A percentile compares a stretch with the other conserved stretches of the same genome.
Conservation (phyloP, 2,888 invertebrate genomes). For the Steromphala cineraria region DNA sequence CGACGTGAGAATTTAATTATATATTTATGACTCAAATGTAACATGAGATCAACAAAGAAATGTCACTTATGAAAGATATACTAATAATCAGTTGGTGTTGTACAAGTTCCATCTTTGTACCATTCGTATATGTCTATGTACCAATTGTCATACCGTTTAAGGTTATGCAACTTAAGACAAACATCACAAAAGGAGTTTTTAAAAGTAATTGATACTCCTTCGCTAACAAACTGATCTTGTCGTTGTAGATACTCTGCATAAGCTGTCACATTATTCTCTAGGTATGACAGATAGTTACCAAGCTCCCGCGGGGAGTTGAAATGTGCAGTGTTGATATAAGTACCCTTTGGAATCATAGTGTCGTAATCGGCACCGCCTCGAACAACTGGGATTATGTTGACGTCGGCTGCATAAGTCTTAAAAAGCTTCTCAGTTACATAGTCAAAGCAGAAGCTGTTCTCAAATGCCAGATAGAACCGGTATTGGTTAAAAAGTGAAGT, state of each 20-base stretch:
- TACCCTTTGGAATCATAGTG: neutral
- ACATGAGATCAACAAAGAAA: too few species aligned
- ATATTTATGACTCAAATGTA: too few species aligned
- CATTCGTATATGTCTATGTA: neutral
- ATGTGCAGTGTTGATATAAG: neutral
- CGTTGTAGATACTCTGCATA: neutral
- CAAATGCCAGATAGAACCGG: neutral
- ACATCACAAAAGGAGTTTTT: neutral
- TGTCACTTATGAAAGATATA: too few species aligned
- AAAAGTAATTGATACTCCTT: neutral
- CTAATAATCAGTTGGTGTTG: neutral
- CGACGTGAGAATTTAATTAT: too few species aligned
- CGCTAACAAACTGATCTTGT: neutral
- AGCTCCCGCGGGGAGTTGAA: neutral
- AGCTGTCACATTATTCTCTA: neutral
- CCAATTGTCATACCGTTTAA: neutral
- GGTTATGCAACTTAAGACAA: neutral
- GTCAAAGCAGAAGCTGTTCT: neutral
- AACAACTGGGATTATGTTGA: neutral
- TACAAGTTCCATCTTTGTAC: neutral
- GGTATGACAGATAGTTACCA: neutral
- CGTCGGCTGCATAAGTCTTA: neutral
- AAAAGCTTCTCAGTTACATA: neutral
- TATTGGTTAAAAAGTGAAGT: neutral
- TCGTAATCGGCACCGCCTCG: neutral